Evolutionary conservation across 2,888 invertebrate species (phyloP), one percentile per base, ranked within the genome.

Genomic region (Aspidapion aeneum): DNA sequence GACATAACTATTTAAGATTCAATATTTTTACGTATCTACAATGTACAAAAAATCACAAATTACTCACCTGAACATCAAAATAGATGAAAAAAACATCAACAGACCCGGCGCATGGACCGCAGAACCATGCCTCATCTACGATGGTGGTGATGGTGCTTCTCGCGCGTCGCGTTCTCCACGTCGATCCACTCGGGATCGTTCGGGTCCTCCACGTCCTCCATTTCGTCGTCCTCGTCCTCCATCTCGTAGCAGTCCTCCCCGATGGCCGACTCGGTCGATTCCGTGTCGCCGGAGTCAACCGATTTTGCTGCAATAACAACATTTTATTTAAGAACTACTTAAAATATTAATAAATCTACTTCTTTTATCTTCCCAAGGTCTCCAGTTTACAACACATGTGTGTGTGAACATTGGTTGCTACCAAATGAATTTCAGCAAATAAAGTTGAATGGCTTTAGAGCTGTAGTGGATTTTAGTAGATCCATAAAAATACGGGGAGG

Each of bases 131-230:
- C 35, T 35, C 35, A 35, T 35, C 35, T 35, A 12, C 35, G 35
- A 35, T 35, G 35, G 75, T 76, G 73, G 77, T 79, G 69, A 75
- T 76, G 73, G 77, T 79, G 69, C 69, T 79, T 72, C 75, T 78
- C 78, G 62, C 74, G 72, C n/a, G 64, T 61, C 35, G 73, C 70
- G 62, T 73, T 70, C 68, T 77, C 79, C 70, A 76, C 75, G 65
- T 82, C 83, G 61, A 83, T 87, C 94, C 94, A 94, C 76, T 93
- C 93, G 3, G 89, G 89, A 82, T 93, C 93, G 77, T 93, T 91
- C 21, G 93, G 93, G 80, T 93, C 93, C 75, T 92, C 92, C 55
- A 71, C 72, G 79, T 93, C 93, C 74, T 92, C 74, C 1, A 66
- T 66, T n/a, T 65, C 67, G 79, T 93, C 93, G 75, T 92, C 91